These are phyloP conservation scores for Champsocephalus gunnari DNA, from an alignment of 2,797 vertebrate genomes.

Conservation along the genomic window DNA sequence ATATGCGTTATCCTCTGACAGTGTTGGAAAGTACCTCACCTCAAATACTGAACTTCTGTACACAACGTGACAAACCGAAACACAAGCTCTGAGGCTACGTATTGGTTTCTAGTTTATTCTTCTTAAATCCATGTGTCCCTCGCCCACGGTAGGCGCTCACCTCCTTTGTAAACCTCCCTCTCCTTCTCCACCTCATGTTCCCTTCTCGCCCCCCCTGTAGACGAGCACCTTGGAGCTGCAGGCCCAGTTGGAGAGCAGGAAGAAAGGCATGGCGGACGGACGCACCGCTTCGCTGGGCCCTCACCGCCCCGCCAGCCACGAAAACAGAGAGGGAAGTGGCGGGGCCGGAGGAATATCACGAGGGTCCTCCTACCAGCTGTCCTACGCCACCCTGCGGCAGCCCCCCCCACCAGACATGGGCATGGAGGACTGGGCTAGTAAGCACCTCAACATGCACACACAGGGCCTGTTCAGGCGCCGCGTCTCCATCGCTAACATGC, in stretches of 20 bases:
- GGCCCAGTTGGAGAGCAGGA: constrained; percentile 79
- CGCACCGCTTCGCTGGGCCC: constrained; percentile 79
- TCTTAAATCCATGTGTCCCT: too few species aligned
- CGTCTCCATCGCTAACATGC: constrained; percentile 93
- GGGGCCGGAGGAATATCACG: constrained; percentile 62
- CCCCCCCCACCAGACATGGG: constrained; percentile 85
- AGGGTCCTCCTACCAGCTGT: constrained; percentile 80
- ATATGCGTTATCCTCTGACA: too few species aligned
- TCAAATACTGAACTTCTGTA: too few species aligned
- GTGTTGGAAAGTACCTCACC: too few species aligned
- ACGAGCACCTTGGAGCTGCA: constrained; percentile 81
- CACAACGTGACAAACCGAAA: too few species aligned
- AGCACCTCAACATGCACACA: constrained; percentile 93
- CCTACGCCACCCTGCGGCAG: constrained; percentile 87
- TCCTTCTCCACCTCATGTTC: constrained; percentile 38
- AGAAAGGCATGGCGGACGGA: constrained; percentile 81
- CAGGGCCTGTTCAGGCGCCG: constrained; percentile 92
- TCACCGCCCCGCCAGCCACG: constrained; percentile 63
- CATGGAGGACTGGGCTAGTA: constrained; percentile 94
- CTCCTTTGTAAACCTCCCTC: constrained; percentile 8
- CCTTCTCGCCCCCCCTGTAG: constrained; percentile 72
- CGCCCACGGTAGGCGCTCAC: too few species aligned
- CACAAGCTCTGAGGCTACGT: too few species aligned
- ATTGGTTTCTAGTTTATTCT: too few species aligned
- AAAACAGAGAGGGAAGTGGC: constrained; percentile 69